Evolutionary conservation across 2,797 vertebrate species (phyloP), one percentile per base, ranked within the genome.

Genomic region (Phoeniculus purpureus): DNA sequence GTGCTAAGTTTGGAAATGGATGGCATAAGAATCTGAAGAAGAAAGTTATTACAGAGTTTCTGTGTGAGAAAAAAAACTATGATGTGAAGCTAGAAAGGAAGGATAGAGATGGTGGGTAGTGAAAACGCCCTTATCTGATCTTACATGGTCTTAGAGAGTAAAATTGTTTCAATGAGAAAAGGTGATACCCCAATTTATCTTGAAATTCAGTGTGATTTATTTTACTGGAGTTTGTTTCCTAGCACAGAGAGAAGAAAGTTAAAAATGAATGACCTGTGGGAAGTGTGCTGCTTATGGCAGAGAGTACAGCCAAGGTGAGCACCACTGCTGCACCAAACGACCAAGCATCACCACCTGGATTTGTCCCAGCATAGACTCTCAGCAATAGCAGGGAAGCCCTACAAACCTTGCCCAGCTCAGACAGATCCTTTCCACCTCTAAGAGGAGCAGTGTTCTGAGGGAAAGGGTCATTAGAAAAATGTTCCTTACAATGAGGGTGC

Each of bases 221-320:
- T 92, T 90, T 81, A 82, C 11, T 59, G 45, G 22, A 17, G 61
- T 68, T 68, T 50, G 34, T 21, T 55, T 94, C 21, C 79, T 94
- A 91, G 68, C 81, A 92, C 4, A 82, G 51, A 25, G 27, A 66
- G 72, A 85, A 37, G 55, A 52, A 68, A 91, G 70, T 75, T 83
- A 93, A 87, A 94, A 86, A 89, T 92, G 86, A 87, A 90, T 88
- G 58, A 25, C 75, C 80, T 81, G 68, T 32, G 61, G 62, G 75
- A 92, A 91, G 11, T 27, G 3, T 66, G 21, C 43, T 84, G 31
- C 19, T 72, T 56, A 55, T 40, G 31, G 65, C 17, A 74, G 31
- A 56, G 52, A 75, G 26, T 8, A 19, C n/a, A 82, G 83, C 81
- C 75, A 59, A 45, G 9, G 5, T 45, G 78, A 85, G 15, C 12